Evolutionary conservation across 2,888 invertebrate genomes (phyloP).

Genomic region (Drosophila dives): DNA sequence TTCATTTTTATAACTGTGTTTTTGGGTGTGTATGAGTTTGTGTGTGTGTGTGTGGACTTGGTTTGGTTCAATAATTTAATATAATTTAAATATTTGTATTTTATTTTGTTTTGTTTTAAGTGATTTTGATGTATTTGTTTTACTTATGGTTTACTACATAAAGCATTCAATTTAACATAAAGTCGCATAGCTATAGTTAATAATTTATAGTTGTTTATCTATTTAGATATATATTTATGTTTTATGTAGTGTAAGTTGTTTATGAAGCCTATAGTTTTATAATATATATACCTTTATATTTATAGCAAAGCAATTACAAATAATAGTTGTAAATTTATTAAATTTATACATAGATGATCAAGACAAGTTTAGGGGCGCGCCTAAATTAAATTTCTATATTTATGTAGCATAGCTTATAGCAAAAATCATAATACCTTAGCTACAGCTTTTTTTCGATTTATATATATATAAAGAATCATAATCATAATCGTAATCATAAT

Average conservation of each 20-base stretch:
- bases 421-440: conserved; percentile 76
- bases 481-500: conserved; percentile 26
- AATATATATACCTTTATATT: neutral
- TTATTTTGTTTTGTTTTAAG: conserved; percentile 32
- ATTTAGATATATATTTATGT: conserved; percentile 16
- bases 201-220: conserved; percentile 39
- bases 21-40: conserved; percentile 14
- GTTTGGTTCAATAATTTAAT: conserved; percentile 77
- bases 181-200: conserved; percentile 51
- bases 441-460: conserved; percentile 46
- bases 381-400: conserved; percentile 34
- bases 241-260: conserved; percentile 30
- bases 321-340: conserved; percentile 58
- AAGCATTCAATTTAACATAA: conserved; percentile 70
- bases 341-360: conserved; percentile 71
- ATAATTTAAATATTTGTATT: conserved; percentile 62
- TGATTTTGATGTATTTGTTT: conserved; percentile 26
- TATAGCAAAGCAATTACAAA: conserved; percentile 65
- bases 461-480: conserved; percentile 20
- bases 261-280: conserved; percentile 26
- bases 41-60: conserved; percentile 42
- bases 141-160: conserved; percentile 67
- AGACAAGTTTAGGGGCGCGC: conserved; percentile 52
- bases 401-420: conserved; percentile 71
- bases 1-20: conserved; percentile 37